Evolutionary conservation across 2,113 vertebrate species (phyloP).

Genomic region (Phocoena phocoena): DNA sequence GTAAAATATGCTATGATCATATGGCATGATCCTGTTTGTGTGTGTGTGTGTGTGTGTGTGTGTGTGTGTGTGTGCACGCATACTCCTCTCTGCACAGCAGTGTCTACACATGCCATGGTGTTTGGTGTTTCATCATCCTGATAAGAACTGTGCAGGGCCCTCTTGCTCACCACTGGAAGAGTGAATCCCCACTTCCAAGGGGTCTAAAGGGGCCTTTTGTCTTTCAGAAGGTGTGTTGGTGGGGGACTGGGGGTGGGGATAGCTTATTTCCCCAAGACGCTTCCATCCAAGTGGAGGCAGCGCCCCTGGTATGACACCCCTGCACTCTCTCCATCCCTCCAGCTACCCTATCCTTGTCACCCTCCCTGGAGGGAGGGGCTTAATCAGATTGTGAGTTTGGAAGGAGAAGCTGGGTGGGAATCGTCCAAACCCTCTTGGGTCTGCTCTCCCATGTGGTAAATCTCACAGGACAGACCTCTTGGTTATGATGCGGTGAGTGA

Average conservation of each 20-base stretch:
- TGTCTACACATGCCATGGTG: background rate
- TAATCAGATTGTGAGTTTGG: background rate
- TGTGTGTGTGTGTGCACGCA: fast-evolving
- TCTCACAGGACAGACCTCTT: background rate
- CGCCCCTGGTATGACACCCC: background rate
- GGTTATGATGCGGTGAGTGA: background rate
- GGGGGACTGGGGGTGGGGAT: too few relatives aligned
- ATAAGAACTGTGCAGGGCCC: background rate
- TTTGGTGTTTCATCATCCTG: background rate
- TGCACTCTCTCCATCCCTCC: background rate
- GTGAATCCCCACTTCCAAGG: background rate
- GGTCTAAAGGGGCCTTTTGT: background rate
- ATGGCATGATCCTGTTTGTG: fast-evolving
- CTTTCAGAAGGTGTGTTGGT: background rate
- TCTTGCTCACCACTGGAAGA: background rate
- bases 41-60: background rate
- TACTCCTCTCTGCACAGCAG: background rate
- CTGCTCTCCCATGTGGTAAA: background rate
- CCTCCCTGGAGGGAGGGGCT: background rate
- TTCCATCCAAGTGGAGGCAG: background rate
- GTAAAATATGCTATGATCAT: background rate
- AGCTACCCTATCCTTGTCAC: background rate
- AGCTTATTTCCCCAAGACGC: background rate
- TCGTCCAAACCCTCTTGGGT: background rate
- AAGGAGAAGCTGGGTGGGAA: background rate